phyloP scores from a whole-genome alignment of 2,888 invertebrate genomes.

The Acronicta aceris region DNA sequence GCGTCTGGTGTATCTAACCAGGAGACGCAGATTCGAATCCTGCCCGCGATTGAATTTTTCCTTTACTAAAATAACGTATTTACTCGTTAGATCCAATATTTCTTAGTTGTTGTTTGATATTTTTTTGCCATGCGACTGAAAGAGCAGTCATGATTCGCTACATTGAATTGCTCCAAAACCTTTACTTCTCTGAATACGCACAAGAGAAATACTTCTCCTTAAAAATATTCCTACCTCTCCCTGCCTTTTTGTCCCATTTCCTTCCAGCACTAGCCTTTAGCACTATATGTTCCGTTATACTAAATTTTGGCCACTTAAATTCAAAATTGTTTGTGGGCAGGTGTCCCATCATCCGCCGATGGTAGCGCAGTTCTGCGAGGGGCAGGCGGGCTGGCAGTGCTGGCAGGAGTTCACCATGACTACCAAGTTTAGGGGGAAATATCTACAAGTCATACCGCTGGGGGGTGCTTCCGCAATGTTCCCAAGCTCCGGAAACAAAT shows the following conservation, averaged over 20 bases:
- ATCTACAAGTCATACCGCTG: slow-evolving; percentile 95
- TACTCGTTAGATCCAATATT: too few species aligned
- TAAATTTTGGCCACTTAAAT: slow-evolving; percentile 35
- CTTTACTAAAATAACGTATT: too few species aligned
- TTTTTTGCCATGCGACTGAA: too few species aligned
- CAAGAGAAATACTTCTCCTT: neutral
- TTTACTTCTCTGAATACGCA: neutral
- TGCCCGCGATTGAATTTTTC: too few species aligned
- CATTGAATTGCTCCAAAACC: neutral
- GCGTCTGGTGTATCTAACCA: too few species aligned
- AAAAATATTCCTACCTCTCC: slow-evolving; percentile 14
- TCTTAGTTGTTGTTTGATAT: too few species aligned
- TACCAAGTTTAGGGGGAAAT: slow-evolving; percentile 99
- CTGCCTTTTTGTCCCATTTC: slow-evolving; percentile 27
- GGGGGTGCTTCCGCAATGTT: slow-evolving; percentile 93
- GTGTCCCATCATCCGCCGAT: slow-evolving; percentile 99
- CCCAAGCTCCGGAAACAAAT: slow-evolving; percentile 93
- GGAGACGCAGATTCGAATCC: too few species aligned
- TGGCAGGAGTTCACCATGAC: slow-evolving; percentile 99
- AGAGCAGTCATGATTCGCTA: too few species aligned
- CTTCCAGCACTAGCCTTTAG: slow-evolving; percentile 56
- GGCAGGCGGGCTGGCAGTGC: slow-evolving; percentile 95
- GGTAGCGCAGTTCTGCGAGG: slow-evolving; percentile 98
- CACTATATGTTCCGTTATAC: slow-evolving; percentile 3
- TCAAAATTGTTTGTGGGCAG: slow-evolving; percentile 64